Evolutionary conservation across 2,113 vertebrate species (phyloP).

Genomic region (Sinosuthora webbiana): DNA sequence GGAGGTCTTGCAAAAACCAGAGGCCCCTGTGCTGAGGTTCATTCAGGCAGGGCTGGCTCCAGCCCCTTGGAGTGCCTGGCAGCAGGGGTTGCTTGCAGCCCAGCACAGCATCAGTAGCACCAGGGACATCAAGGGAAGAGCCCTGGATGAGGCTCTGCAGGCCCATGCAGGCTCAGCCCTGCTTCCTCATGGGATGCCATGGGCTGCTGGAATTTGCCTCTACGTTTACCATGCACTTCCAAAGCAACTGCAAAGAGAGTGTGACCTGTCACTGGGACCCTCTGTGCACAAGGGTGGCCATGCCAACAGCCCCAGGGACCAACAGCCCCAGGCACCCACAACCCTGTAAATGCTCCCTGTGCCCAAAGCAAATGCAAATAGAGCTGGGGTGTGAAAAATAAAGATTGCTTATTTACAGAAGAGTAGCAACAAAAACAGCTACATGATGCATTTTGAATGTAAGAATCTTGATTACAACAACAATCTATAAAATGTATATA

Average conservation of each 20-base stretch:
- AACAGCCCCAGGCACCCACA: not conserved
- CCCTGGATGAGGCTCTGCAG: not conserved
- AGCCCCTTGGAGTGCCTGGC: accelerated
- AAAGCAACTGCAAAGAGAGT: not conserved
- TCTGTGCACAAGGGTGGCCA: not conserved
- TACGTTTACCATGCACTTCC: no score
- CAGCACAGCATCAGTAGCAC: not conserved
- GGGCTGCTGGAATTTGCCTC: not conserved
- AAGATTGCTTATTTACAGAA: not conserved
- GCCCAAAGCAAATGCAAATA: not conserved
- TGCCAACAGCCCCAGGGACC: not conserved
- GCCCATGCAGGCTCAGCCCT: not conserved
- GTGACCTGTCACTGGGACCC: not conserved
- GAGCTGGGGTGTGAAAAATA: not conserved
- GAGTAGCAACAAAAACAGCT: not conserved
- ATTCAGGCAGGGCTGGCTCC: not conserved
- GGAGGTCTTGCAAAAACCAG: not conserved
- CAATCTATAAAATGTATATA: not conserved
- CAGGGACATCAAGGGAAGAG: not conserved
- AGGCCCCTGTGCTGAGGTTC: not conserved
- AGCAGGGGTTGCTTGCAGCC: not conserved
- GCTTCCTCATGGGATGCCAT: not conserved
- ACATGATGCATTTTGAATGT: not conserved
- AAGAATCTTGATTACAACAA: not conserved
- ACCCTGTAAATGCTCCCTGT: not conserved